Base-by-base conservation (phyloP, 2,113 vertebrate genomes). In the Pluvialis apricaria region DNA sequence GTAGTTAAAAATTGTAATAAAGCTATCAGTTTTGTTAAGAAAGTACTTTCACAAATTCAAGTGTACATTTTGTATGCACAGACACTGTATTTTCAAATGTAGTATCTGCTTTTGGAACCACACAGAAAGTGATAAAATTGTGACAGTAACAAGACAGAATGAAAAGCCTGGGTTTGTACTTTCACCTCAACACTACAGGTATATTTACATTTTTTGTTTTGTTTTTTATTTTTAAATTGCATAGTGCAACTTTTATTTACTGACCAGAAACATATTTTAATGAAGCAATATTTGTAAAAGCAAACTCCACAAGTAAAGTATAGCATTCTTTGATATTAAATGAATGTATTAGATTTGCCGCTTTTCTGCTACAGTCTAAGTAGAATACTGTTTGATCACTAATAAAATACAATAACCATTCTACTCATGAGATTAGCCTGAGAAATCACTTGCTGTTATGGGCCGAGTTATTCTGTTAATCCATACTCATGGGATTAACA, bases 401-500 rank as follows among this genome's bases (percentile, higher is more conserved):
- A 85, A 95, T 91, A 86, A 95, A 95, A 90, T 58, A 90, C 57
- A 94, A 40, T 93, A 89, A 82, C 66, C 10, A 31, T 28, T 90
- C 71, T 31, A 44, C 69, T 94, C 96, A 86, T 61, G 81, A 97
- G 94, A 96, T 68, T 75, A 92, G 61, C 36, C 81, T 78, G 55
- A 80, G 62, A 95, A 94, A 93, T 94, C 81, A 86, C 72, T 96
- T 51, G 40, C 52, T 79, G 77, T 60, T 79, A 61, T 62, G 83
- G 81, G 66, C 71, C 5, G 6, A 83, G 40, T 95, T 92, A 91
- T 84, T 90, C 72, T 75, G 57, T 52, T 82, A 92, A 95, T 75
- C 90, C 32, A 36, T 80, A 72, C 91, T 92, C 95, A 32, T 77
- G 83, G 90, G 94, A 91, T 94, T 91, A 92, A 54, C 92, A 66